These are phyloP conservation scores for Drosophila anomelani DNA, from an alignment of 2,888 invertebrate genomes.

Conservation along the genomic window DNA sequence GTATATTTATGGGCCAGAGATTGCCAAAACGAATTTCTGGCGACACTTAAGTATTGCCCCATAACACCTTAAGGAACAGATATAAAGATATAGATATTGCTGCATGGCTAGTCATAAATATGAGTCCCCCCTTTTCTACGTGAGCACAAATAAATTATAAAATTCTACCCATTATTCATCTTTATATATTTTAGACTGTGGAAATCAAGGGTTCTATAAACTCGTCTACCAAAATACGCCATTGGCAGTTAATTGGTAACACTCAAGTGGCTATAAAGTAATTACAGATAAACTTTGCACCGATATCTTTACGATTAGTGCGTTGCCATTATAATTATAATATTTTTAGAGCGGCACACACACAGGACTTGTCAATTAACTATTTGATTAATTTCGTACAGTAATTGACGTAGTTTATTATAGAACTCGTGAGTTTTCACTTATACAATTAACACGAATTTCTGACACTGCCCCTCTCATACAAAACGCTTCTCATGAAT, in stretches of 20 bases:
- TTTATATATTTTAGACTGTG: background rate
- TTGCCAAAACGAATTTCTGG: conserved; percentile 46
- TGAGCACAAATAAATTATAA: background rate
- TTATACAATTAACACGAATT: conserved; percentile 50
- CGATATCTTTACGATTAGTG: conserved; percentile 33
- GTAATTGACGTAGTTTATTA: conserved; percentile 69
- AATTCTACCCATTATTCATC: conserved; percentile 9
- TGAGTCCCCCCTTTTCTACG: conserved; percentile 6
- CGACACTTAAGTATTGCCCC: conserved; percentile 39
- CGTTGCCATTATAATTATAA: conserved; percentile 1
- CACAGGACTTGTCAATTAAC: conserved; percentile 21
- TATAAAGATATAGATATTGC: conserved; percentile 18
- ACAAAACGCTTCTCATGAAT: conserved; percentile 29
- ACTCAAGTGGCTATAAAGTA: conserved; percentile 34
- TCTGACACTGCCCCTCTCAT: background rate
- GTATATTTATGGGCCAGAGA: conserved; percentile 24
- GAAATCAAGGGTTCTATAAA: conserved; percentile 35
- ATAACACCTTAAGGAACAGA: conserved; percentile 23
- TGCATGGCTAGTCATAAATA: conserved; percentile 2
- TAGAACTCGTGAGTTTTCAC: conserved; percentile 47
- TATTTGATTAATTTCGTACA: conserved; percentile 26
- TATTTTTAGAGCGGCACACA: background rate
- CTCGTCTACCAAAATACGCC: conserved; percentile 34
- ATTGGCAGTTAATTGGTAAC: conserved; percentile 26
- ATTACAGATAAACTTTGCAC: conserved; percentile 35